Base-by-base conservation (phyloP, 1,140 invertebrate genomes). In the Saccostrea echinata region DNA sequence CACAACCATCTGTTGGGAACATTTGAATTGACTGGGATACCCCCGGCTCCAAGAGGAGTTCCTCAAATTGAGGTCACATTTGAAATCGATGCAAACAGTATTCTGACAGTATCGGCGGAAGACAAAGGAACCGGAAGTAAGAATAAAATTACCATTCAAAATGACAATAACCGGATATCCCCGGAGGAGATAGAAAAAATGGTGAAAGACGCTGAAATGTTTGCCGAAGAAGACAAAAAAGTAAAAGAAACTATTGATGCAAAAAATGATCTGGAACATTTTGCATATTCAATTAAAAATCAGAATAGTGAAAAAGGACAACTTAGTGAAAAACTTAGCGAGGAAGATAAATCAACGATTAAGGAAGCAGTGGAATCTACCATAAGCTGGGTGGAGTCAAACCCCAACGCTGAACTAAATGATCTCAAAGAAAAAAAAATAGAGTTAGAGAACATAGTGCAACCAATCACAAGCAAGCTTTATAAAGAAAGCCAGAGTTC, bases 41-140 rank as follows among this genome's bases (percentile, higher is more conserved):
- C 99, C 87, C 98, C 98, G 53, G 98, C 99, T 64, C 98, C 98
- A 3, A 96, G 99, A 94, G 99, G 99, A 87, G 98, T 99, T 55
- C 98, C 99, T n/a, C 98, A 99, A 95, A 99, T 99, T 93, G 98
- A 99, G 95, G 98, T 99, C 2, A 99, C 98, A 0, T 99, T 99
- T 94, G 98, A 99, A 95, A 99, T 99, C 92, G 99, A 99, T 93
- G 99, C 98, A 57, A 99, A 99, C 94, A 99, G 99, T 95, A 99
- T 99, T 93, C 96, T 99, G 13, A 97, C 97, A 95, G 94, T 94
- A 4, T 98, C 98, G n/a, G 99, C 99, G 24, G 98, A 99, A 95
- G 99, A 99, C 94, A 99, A 99, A 95, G 98, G 98, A 27, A 99
- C 99, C 86, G 99, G 99, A 86, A 99, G 99, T 95, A 97, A 98